Percentiles rank a stretch among this genome's conserved stretches.
These are phyloP conservation scores for human DNA, from an alignment of 2,113 vertebrate genomes.

Conservation along the genomic window GRCh38 chr6:8222001-8222500, in stretches of 20 bases:
- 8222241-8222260: background rate
- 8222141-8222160: background rate
- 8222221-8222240: background rate
- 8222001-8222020: background rate
- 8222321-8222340: background rate
- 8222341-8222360: rapidly evolving
- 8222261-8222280: background rate
- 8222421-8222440: rapidly evolving
- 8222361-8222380: background rate
- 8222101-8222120: background rate
- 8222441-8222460: background rate
- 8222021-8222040: background rate
- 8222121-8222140: background rate
- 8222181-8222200: background rate
- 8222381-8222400: background rate
- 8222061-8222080: background rate
- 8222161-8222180: background rate
- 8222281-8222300: background rate
- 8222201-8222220: background rate
- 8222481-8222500: background rate
- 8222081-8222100: background rate
- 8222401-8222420: background rate
- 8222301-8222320: background rate
- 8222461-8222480: background rate
- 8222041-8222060: background rate